A percentile compares a stretch with the other conserved stretches of the same genome.
phyloP scores from a whole-genome alignment of 2,797 vertebrate species.

The Silurus aristotelis region DNA sequence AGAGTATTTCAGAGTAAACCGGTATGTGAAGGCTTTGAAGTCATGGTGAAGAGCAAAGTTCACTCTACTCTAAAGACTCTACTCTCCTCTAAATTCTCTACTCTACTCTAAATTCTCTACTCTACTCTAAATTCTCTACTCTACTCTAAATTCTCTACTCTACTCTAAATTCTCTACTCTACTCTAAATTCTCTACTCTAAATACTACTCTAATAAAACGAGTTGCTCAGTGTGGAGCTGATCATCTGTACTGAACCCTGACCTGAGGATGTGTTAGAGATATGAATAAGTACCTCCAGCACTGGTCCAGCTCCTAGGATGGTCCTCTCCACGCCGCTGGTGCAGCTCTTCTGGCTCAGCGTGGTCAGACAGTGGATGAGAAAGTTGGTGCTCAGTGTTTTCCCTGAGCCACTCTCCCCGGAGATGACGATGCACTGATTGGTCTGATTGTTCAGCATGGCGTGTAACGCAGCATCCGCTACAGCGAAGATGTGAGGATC shows the following conservation, averaged over 20 bases:
- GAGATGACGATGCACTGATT: slow-evolving; percentile 94
- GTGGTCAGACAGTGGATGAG: slow-evolving; percentile 94
- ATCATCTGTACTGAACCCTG: neutral
- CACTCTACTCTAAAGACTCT: no score
- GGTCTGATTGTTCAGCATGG: slow-evolving; percentile 82
- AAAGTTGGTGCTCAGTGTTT: slow-evolving; percentile 95
- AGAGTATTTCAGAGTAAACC: no score
- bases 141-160: no score
- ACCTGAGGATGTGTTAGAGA: neutral
- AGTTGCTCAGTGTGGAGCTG: neutral
- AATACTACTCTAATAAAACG: no score
- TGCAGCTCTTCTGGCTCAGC: slow-evolving; percentile 89
- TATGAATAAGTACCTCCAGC: slow-evolving; percentile 82
- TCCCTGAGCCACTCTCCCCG: slow-evolving; percentile 92
- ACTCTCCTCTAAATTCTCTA: no score
- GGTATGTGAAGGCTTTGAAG: no score
- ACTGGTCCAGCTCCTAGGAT: slow-evolving; percentile 92
- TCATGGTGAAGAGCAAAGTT: no score
- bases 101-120: no score
- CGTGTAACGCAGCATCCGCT: slow-evolving; percentile 84
- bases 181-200: no score
- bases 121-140: no score
- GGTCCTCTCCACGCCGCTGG: slow-evolving; percentile 85
- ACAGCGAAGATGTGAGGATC: slow-evolving; percentile 95
- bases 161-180: no score